phyloP scores from a whole-genome alignment of 2,113 vertebrate genomes.

The Archocentrus centrarchus region DNA sequence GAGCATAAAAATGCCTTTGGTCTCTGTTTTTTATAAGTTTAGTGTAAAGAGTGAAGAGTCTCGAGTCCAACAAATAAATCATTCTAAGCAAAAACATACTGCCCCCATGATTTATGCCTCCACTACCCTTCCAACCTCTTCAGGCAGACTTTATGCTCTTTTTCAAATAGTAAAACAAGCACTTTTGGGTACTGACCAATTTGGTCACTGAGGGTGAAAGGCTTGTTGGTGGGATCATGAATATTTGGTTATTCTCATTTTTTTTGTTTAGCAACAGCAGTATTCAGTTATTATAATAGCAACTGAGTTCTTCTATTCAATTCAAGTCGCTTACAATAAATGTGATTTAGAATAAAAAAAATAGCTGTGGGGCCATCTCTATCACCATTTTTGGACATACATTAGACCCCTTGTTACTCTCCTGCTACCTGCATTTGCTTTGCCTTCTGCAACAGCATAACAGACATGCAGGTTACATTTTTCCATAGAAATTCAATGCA shows the following conservation, averaged over 20 bases:
- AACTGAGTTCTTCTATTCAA: neutral
- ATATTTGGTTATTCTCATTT: neutral
- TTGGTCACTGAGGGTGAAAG: rapidly evolving
- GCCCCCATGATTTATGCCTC: no score
- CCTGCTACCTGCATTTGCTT: no score
- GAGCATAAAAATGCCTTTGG: no score
- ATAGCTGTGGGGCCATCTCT: neutral
- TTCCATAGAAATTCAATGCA: no score
- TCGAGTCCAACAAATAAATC: neutral
- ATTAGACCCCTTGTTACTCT: no score
- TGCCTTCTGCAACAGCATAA: no score
- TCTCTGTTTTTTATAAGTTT: neutral
- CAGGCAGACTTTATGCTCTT: neutral
- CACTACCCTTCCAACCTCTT: no score
- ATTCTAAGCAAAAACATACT: neutral
- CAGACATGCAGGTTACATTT: no score
- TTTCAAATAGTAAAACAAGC: no score
- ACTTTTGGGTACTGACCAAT: neutral
- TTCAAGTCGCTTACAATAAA: neutral
- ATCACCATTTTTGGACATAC: neutral
- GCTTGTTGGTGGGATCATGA: neutral
- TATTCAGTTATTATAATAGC: neutral
- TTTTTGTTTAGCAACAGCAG: neutral
- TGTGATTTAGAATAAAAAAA: neutral
- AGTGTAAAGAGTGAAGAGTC: neutral